A percentile compares a stretch with the other conserved stretches of the same genome.
phyloP scores from a whole-genome alignment of 2,888 invertebrate species.

The Brachypalpus laphriformis region DNA sequence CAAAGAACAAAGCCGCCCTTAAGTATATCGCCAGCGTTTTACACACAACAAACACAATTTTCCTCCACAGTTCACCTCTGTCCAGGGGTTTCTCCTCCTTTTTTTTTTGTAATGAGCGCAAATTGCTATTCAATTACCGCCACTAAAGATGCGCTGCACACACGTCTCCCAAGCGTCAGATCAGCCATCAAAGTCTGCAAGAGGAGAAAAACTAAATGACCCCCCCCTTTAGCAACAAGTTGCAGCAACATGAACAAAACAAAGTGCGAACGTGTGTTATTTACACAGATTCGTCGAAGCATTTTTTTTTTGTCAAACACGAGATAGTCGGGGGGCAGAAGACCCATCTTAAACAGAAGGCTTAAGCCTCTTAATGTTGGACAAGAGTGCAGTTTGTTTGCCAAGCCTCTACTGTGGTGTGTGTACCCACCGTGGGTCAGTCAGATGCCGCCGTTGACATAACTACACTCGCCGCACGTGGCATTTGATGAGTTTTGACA shows the following conservation, averaged over 20 bases:
- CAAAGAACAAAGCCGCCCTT: constrained; percentile 72
- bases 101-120: constrained; percentile 68
- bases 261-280: constrained; percentile 16
- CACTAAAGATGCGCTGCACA: constrained; percentile 63
- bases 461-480: constrained; percentile 46
- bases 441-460: constrained; percentile 60
- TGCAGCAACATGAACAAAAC: constrained; percentile 62
- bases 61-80: constrained; percentile 20
- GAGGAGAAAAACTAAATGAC: background rate
- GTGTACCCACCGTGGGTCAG: constrained; percentile 21
- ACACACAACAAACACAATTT: constrained; percentile 44
- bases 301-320: constrained; percentile 36
- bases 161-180: constrained; percentile 51
- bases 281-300: constrained; percentile 39
- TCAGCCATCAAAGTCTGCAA: constrained; percentile 38
- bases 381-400: constrained; percentile 30
- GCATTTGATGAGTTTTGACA: constrained; percentile 70
- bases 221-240: constrained; percentile 52
- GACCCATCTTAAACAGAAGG: constrained; percentile 38
- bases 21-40: constrained; percentile 43
- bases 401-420: background rate
- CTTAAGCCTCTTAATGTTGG: constrained; percentile 53
- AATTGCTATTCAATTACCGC: constrained; percentile 74
- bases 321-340: background rate
- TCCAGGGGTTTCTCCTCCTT: constrained; percentile 5